Base-by-base conservation (phyloP, 2,888 invertebrate species). In the Rhingia rostrata region DNA sequence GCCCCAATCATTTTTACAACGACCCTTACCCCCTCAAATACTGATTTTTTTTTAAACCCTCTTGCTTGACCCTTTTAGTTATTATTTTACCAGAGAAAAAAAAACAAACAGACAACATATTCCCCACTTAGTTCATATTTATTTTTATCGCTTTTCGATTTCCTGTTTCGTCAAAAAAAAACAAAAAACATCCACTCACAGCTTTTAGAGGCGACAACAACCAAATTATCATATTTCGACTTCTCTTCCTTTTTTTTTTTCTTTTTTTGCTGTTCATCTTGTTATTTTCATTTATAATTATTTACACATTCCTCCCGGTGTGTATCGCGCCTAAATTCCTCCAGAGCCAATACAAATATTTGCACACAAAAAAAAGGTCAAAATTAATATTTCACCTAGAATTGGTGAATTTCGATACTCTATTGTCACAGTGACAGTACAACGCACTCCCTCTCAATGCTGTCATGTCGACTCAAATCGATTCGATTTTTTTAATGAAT, bases 71-170 rank as follows among this genome's bases (percentile, higher is more conserved):
- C 49, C 49, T 49, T 66, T 63, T 30, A 43, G 64, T 53, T 64
- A n/a, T 47, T 9, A 64, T 77, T 56, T 58, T 61, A 53, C 41
- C 47, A 58, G 63, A 22, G 22, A 47, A 47, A 30, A 22, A 22
- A 9, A 6, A 78, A 67, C 61, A 63, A 22, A 12, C 67, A 41
- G 5, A 41, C 66, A 51, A 54, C 64, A 56, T 63, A 61, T 79
- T 69, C 67, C 69, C 58, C 79, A 73, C 63, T 83, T 83, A 83
- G 83, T 83, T 83, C 83, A 83, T 83, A 79, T 83, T 83, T 83
- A 83, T 83, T 83, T 83, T 83, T 79, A 79, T 83, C 83, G 83
- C 79, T 79, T 83, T 83, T 64, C 83, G 64, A 83, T 83, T 83
- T 83, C 83, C 83, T 83, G 83, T 83, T 83, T 79, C 56, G 56